A percentile compares a stretch with the other conserved stretches of the same genome.
Conservation (phyloP, 2,113 vertebrate genomes). For the Istiophorus platypterus region DNA sequence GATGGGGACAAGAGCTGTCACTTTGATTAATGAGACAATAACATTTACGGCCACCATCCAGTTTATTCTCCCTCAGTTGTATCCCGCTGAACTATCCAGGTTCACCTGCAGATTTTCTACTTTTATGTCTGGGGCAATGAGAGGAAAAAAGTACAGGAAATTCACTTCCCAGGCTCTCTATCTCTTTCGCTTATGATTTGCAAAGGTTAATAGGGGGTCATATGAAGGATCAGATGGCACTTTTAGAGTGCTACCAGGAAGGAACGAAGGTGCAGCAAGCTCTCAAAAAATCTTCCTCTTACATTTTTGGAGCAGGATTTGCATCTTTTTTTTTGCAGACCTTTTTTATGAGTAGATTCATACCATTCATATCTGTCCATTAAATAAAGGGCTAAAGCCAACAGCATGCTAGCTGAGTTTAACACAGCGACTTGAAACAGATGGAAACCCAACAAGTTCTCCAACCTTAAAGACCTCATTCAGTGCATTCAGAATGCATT, state of each 20-base stretch:
- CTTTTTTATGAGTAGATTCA: too few relatives aligned
- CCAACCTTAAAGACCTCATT: not conserved
- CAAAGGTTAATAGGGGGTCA: slow-evolving; percentile 2
- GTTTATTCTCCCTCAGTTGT: slow-evolving; percentile 62
- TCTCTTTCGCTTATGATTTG: slow-evolving; percentile 29
- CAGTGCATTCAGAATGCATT: too few relatives aligned
- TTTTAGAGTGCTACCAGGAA: not conserved
- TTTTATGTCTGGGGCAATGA: slow-evolving; percentile 16
- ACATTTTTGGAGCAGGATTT: not conserved
- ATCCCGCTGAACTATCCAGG: slow-evolving; percentile 48
- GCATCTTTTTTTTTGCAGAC: too few relatives aligned
- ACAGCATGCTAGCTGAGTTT: not conserved
- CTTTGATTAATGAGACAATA: slow-evolving; percentile 83
- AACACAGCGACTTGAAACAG: not conserved
- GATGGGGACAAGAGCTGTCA: slow-evolving; percentile 71
- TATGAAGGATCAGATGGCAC: not conserved
- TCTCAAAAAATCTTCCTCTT: not conserved
- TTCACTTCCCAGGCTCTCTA: slow-evolving; percentile 26
- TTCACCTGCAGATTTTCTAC: slow-evolving; percentile 54
- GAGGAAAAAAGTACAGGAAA: slow-evolving; percentile 26
- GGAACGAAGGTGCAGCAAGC: not conserved
- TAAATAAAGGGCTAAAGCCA: not conserved
- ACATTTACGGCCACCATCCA: slow-evolving; percentile 72
- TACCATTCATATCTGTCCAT: not conserved
- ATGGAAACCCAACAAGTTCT: not conserved